A percentile compares a stretch with the other conserved stretches of the same genome.
These are phyloP conservation scores for Tortricodes alternella DNA, from an alignment of 2,888 invertebrate genomes.

Conservation along the genomic window DNA sequence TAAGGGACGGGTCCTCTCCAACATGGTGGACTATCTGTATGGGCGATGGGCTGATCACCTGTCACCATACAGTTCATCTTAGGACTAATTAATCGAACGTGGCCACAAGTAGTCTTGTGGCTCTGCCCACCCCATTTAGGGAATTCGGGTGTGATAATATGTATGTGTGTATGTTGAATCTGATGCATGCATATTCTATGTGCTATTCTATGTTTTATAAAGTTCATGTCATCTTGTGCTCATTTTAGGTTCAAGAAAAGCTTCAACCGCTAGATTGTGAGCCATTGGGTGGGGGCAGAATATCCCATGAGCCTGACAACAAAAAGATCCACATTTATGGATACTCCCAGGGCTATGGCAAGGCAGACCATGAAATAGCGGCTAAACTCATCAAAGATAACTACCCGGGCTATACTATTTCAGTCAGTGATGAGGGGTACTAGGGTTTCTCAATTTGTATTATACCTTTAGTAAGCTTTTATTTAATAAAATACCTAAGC, in stretches of 20 bases:
- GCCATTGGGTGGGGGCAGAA: slow-evolving; percentile 96
- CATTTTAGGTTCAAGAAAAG: slow-evolving; percentile 64
- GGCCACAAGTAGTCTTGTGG: too few species aligned
- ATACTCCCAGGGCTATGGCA: slow-evolving; percentile 95
- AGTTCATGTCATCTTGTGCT: background rate
- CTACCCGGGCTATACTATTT: slow-evolving; percentile 89
- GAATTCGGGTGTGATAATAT: too few species aligned
- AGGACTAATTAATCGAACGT: too few species aligned
- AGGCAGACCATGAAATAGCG: slow-evolving; percentile 92
- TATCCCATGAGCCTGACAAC: slow-evolving; percentile 89
- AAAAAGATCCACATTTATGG: slow-evolving; percentile 95
- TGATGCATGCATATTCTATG: background rate
- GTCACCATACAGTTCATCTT: too few species aligned
- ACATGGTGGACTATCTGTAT: too few species aligned
- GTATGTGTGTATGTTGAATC: too few species aligned
- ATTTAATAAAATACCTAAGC: slow-evolving; percentile 6
- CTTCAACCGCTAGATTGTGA: slow-evolving; percentile 85
- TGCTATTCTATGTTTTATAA: background rate
- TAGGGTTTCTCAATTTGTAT: slow-evolving; percentile 51
- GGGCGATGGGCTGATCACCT: too few species aligned
- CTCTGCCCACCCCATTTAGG: too few species aligned
- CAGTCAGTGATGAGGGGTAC: slow-evolving; percentile 94
- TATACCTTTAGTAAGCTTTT: background rate
- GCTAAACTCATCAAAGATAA: slow-evolving; percentile 88
- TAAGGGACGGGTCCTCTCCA: too few species aligned